Evolutionary conservation across 2,888 invertebrate species (phyloP).

Genomic region (Oligia fasciuncula): DNA sequence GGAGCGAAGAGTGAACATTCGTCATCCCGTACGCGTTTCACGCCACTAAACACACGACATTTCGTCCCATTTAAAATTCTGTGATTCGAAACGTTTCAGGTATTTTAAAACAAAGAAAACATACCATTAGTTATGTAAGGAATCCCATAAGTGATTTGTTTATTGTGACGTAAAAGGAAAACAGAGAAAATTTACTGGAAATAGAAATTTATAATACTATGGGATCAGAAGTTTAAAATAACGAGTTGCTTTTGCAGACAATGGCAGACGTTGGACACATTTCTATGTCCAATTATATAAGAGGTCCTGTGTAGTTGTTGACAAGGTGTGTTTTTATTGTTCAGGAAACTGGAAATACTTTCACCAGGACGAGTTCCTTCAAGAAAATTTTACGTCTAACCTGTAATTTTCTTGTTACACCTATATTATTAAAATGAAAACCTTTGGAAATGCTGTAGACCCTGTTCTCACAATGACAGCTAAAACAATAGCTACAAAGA

Average conservation of each 20-base stretch:
- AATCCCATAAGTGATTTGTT: slow-evolving; percentile 63
- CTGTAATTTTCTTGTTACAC: neutral
- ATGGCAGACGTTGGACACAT: slow-evolving; percentile 33
- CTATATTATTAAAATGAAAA: neutral
- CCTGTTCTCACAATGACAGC: neutral
- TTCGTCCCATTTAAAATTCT: slow-evolving; percentile 67
- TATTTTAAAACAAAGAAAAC: slow-evolving; percentile 85
- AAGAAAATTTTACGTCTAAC: neutral
- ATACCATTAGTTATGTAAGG: slow-evolving; percentile 70
- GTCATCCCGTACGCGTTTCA: slow-evolving; percentile 83
- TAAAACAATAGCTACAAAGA: slow-evolving; percentile 17
- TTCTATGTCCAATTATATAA: slow-evolving; percentile 41
- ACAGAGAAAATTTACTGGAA: slow-evolving; percentile 44
- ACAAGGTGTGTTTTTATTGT: slow-evolving; percentile 15
- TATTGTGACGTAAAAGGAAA: slow-evolving; percentile 56
- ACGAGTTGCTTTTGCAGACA: slow-evolving; percentile 27
- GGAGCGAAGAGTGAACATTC: slow-evolving; percentile 79
- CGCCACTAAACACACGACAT: slow-evolving; percentile 81
- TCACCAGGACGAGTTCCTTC: neutral
- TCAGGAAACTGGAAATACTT: slow-evolving; percentile 12
- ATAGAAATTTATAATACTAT: slow-evolving; percentile 29
- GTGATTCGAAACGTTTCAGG: slow-evolving; percentile 67
- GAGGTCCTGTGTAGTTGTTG: slow-evolving; percentile 8
- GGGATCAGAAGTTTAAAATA: slow-evolving; percentile 35
- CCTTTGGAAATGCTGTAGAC: neutral